phyloP scores from a whole-genome alignment of 2,797 vertebrate genomes.

The Sebastes glaucus region DNA sequence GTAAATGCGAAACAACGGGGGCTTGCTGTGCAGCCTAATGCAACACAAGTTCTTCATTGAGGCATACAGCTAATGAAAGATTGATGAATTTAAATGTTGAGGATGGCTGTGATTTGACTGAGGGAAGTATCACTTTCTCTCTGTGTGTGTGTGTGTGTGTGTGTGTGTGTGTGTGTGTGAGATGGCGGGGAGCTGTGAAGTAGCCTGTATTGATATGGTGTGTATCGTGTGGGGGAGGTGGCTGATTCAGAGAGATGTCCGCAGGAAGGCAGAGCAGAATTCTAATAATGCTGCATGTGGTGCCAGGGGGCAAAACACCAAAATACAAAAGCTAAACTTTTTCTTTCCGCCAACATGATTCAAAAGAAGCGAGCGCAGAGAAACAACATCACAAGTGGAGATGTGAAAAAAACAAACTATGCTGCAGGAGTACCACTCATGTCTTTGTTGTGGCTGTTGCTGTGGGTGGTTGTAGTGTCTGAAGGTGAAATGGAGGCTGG shows the following conservation, averaged over 20 bases:
- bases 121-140: slow-evolving; percentile 29
- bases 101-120: slow-evolving; percentile 31
- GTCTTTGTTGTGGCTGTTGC: slow-evolving; percentile 44
- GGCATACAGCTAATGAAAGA: slow-evolving; percentile 29
- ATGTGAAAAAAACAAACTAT: neutral
- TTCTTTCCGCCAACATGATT: slow-evolving; percentile 38
- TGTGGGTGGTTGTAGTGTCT: slow-evolving; percentile 60
- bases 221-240: slow-evolving; percentile 51
- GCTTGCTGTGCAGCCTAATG: slow-evolving; percentile 1
- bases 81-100: slow-evolving; percentile 43
- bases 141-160: neutral
- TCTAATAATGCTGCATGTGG: slow-evolving; percentile 69
- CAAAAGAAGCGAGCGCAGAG: slow-evolving; percentile 35
- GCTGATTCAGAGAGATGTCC: slow-evolving; percentile 67
- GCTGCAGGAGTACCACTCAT: slow-evolving; percentile 37
- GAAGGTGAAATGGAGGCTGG: slow-evolving; percentile 65
- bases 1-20: neutral
- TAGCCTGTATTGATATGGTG: slow-evolving; percentile 35
- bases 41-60: slow-evolving; percentile 15
- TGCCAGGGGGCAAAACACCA: slow-evolving; percentile 57
- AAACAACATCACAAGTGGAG: slow-evolving; percentile 22
- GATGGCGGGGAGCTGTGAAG: slow-evolving; percentile 6
- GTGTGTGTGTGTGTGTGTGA: slow-evolving; percentile 1
- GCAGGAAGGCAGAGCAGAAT: slow-evolving; percentile 65
- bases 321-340: slow-evolving; percentile 37